A percentile compares a stretch with the other conserved stretches of the same genome.
Conservation (phyloP, 2,113 vertebrate genomes). For the Corvus hawaiiensis region DNA sequence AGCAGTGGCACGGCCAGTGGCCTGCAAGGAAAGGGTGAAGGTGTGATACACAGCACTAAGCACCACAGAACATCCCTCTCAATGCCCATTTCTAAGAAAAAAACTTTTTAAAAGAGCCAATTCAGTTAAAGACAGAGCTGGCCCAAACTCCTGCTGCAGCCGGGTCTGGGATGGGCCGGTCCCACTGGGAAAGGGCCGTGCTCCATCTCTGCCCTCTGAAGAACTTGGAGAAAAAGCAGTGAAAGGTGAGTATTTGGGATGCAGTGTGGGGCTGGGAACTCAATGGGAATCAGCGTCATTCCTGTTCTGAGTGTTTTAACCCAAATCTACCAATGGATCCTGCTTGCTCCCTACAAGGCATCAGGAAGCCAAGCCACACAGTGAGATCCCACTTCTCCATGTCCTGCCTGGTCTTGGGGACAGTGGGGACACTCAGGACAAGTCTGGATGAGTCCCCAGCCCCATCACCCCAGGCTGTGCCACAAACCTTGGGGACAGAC, state of each 20-base stretch:
- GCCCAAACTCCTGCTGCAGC: neutral
- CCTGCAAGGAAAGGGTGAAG: neutral
- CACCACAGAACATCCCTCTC: neutral
- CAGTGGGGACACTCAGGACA: neutral
- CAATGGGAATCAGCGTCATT: neutral
- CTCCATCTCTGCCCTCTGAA: neutral
- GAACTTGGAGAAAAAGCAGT: neutral
- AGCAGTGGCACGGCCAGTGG: neutral
- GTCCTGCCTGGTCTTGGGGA: neutral
- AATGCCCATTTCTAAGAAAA: neutral
- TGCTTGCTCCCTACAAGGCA: neutral
- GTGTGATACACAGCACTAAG: neutral
- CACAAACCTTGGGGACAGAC: neutral
- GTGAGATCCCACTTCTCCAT: fast-evolving
- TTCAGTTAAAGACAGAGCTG: neutral
- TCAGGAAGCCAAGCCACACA: neutral
- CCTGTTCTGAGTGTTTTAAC: neutral
- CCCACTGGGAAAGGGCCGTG: neutral
- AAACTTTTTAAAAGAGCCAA: neutral
- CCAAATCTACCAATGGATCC: neutral
- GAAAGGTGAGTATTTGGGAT: neutral
- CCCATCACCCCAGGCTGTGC: neutral
- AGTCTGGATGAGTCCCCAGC: neutral
- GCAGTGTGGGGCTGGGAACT: neutral
- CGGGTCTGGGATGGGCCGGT: neutral